Base-by-base conservation (phyloP, 2,113 vertebrate species). In the Illadopsis cleaveri region DNA sequence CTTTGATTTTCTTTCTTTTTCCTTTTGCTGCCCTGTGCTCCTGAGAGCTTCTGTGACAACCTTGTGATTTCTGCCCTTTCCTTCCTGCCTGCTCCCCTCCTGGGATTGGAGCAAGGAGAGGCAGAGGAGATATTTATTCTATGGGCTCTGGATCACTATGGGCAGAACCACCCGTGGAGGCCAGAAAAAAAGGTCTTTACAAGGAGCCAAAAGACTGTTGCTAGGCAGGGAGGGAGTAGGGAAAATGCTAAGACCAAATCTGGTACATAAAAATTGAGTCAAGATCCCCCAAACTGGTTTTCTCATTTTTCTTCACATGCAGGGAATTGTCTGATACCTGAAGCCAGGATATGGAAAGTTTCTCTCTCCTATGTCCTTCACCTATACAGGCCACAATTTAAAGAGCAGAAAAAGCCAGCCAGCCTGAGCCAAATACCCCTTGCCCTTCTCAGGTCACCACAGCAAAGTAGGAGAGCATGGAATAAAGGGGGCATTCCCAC, bases 81-180 rank as follows among this genome's bases (percentile, higher is more conserved):
- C 53, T 80, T 47, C 21, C 57, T 76, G 33, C 20, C 44, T 62
- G 22, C 4, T 15, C 6, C 3, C 1, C 9, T 38, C 27, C 35
- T 77, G 87, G 12, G 17, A 24, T 5, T 45, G 56, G 16, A 81
- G 60, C 12, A 40, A 35, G 76, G 20, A 76, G 44, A 37, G 53
- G 40, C 21, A 44, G 53, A 24, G 25, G 56, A 75, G 24, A 22
- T 42, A 20, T 9, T 76, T 42, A 20, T 9, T 76, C 27, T 80
- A 0, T 44, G 25, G 25, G 13, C 2, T 3, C 33, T 64, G 48
- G 15, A 17, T 56, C 24, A 6, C 37, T 56, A 1, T 24, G 47
- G 37, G 27, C 40, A 65, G 44, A 64, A 38, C 11, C 1, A 2
- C 18, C 25, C 33, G 3, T 19, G 40, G 10, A 77, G 7, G 25